These are phyloP conservation scores for Xiphophorus couchianus DNA, from an alignment of 2,113 vertebrate genomes.

Conservation along the genomic window DNA sequence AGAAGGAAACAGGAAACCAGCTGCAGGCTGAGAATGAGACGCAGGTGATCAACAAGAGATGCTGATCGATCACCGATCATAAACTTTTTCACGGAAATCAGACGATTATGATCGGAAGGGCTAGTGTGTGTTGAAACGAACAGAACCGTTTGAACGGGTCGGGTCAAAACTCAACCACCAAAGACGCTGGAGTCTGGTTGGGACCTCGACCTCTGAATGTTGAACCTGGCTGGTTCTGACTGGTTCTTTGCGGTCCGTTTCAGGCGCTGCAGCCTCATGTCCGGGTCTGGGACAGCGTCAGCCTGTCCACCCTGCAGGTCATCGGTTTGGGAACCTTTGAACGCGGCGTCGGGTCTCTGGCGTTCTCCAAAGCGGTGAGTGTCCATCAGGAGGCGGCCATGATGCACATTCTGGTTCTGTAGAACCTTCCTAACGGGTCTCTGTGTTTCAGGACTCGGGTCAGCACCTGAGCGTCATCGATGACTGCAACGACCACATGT, in stretches of 20 bases:
- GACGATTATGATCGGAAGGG: no score
- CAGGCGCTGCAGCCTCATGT: slow-evolving; percentile 95
- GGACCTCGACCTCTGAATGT: neutral
- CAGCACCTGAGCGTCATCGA: slow-evolving; percentile 94
- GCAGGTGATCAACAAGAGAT: no score
- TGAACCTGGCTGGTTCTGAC: neutral
- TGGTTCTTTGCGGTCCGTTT: neutral
- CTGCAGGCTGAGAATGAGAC: no score
- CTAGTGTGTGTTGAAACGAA: no score
- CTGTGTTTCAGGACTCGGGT: slow-evolving; percentile 87
- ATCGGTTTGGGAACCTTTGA: slow-evolving; percentile 94
- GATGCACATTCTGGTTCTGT: neutral
- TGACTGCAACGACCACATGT: slow-evolving; percentile 98
- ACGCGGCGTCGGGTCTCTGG: slow-evolving; percentile 93
- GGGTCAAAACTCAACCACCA: no score
- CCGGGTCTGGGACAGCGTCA: slow-evolving; percentile 96
- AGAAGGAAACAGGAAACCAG: no score
- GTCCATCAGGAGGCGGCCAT: neutral
- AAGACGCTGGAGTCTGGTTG: neutral
- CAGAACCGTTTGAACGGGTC: neutral
- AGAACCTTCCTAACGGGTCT: neutral
- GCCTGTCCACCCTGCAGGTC: slow-evolving; percentile 88
- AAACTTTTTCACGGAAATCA: no score
- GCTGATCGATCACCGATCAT: no score
- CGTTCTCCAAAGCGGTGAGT: slow-evolving; percentile 97